A percentile compares a stretch with the other conserved stretches of the same genome.
Conservation (phyloP, 2,888 invertebrate genomes). For the Autographa gamma region DNA sequence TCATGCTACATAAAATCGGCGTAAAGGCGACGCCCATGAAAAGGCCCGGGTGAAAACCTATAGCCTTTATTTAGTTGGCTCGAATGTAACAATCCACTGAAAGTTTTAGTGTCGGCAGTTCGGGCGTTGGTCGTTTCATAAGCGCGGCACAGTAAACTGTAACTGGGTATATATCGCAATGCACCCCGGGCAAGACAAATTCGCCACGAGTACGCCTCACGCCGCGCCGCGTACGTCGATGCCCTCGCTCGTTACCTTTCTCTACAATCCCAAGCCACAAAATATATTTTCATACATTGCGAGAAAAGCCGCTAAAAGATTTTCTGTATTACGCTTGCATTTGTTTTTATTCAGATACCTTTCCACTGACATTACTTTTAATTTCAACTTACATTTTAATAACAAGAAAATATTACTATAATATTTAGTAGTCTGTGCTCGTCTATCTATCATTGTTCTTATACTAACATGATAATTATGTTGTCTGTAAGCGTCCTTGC, state of each 20-base stretch:
- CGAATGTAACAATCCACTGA: constrained; percentile 82
- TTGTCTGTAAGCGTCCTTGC: background rate
- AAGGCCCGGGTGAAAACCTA: constrained; percentile 76
- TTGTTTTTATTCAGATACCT: constrained; percentile 22
- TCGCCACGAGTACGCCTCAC: constrained; percentile 45
- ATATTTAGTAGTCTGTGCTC: background rate
- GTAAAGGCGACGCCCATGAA: constrained; percentile 83
- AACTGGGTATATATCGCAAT: constrained; percentile 66
- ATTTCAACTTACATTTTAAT: constrained; percentile 11
- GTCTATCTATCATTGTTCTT: background rate
- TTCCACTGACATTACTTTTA: constrained; percentile 21
- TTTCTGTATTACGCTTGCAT: constrained; percentile 11
- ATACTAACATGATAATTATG: background rate
- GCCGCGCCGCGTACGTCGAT: constrained; percentile 59
- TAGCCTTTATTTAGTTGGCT: constrained; percentile 84
- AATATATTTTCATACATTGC: constrained; percentile 41
- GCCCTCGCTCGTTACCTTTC: constrained; percentile 63
- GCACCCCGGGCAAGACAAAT: constrained; percentile 72
- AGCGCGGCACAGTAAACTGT: constrained; percentile 74
- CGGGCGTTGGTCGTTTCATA: constrained; percentile 74
- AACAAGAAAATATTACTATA: background rate
- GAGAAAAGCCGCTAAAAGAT: constrained; percentile 26
- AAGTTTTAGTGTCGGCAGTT: constrained; percentile 83
- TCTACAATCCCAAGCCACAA: constrained; percentile 40
- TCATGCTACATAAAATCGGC: constrained; percentile 86